Base-by-base conservation (phyloP, 2,888 invertebrate species). In the Lycia hirtaria region DNA sequence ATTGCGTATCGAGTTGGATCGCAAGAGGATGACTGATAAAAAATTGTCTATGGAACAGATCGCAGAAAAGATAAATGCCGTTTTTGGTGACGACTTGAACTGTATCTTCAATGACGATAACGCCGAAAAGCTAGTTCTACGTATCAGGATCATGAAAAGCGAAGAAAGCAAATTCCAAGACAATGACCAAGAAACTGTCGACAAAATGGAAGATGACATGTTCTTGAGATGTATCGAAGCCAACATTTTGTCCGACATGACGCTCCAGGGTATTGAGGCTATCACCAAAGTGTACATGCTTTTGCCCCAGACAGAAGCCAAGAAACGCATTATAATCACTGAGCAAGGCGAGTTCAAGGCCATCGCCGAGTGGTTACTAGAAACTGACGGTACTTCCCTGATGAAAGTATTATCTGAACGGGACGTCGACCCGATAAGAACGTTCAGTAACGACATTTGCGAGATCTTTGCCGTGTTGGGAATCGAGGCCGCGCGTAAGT, bases 101-200 rank as follows among this genome's bases (percentile, higher is more conserved):
- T 99, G 99, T 80, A 99, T 99, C 62, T 99, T 99, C 92, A 99
- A 99, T 80, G 99, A 99, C 83, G 99, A 99, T 86, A 99, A 99
- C 84, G 99, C 99, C 0, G 99, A 99, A 78, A 99, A 99, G 81
- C 92, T 99, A 43, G 99, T 99, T 0, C 92, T 99, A 49, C 97
- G 99, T 68, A 98, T 99, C 67, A 95, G 99, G 72, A 99, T 99
- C 64, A 99, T 99, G 98, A 99, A 98, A 84, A 97, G 97, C 57
- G 98, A 98, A 77, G 98, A 98, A 70, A 97, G 96, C 67, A 98
- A 98, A 88, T 96, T 96, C 85, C 93, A 93, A 68, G 96, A 96
- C 33, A 95, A 94, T 62, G 96, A 97, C 49, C 97, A 97, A 74
- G 96, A 97, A 71, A 95, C 95, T 3, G 97, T 98, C 0, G 99